Evolutionary conservation across 2,888 invertebrate species (phyloP).

Genomic region (Dasypolia templi): DNA sequence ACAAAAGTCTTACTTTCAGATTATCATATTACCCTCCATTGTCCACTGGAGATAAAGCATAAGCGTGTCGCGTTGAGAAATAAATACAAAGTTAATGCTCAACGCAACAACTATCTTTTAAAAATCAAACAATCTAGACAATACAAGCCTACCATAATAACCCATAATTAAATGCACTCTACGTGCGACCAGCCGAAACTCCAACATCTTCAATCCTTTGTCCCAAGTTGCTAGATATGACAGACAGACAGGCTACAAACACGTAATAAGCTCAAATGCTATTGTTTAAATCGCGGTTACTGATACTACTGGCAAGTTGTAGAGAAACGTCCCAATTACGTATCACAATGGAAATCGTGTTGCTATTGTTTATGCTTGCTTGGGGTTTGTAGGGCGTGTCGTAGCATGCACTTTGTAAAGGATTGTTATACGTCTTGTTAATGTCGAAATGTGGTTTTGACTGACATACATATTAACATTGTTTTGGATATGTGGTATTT

Average conservation of each 20-base stretch:
- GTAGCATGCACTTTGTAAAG: slow-evolving; percentile 35
- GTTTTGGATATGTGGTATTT: background rate
- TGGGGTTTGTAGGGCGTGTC: slow-evolving; percentile 48
- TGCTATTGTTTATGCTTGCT: slow-evolving; percentile 62
- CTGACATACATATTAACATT: slow-evolving; percentile 20
- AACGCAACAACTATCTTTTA: slow-evolving; percentile 19
- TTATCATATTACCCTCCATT: background rate
- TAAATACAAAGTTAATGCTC: too few relatives aligned
- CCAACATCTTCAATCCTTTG: slow-evolving; percentile 63
- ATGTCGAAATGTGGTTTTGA: slow-evolving; percentile 30
- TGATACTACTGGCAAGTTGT: slow-evolving; percentile 56
- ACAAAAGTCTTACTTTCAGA: too few relatives aligned
- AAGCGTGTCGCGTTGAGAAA: too few relatives aligned
- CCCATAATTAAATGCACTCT: slow-evolving; percentile 51
- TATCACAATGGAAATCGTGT: slow-evolving; percentile 62
- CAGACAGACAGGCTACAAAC: slow-evolving; percentile 65
- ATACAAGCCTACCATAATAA: slow-evolving; percentile 41
- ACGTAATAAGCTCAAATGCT: slow-evolving; percentile 76
- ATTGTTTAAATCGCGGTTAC: slow-evolving; percentile 77
- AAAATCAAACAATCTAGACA: slow-evolving; percentile 46
- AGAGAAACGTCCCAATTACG: slow-evolving; percentile 57
- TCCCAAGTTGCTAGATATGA: slow-evolving; percentile 63
- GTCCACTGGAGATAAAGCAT: background rate
- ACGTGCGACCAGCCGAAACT: slow-evolving; percentile 49
- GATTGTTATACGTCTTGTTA: slow-evolving; percentile 49